A percentile compares a stretch with the other conserved stretches of the same genome.
phyloP scores from a whole-genome alignment of 30 jellyfish, hydroid and myxozoan genomes.

The Chironex yamaguchii region DNA sequence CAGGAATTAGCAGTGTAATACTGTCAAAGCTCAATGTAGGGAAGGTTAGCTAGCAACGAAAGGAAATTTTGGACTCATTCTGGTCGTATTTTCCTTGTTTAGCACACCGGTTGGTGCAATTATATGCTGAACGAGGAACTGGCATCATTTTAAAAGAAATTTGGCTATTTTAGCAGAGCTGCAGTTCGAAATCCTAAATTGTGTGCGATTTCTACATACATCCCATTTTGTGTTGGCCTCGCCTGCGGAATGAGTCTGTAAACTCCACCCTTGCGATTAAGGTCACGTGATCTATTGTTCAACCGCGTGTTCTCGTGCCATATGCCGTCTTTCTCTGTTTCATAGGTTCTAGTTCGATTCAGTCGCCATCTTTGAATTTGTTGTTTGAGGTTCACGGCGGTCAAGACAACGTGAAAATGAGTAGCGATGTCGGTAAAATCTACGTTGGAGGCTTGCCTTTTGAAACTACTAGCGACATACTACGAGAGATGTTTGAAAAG shows the following conservation, averaged over 20 bases:
- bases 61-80: too few relatives aligned
- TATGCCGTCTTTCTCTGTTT: not conserved
- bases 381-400: not conserved
- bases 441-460: not conserved
- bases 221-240: too few relatives aligned
- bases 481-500: not conserved
- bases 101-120: too few relatives aligned
- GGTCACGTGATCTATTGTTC: not conserved
- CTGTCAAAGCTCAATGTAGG: too few relatives aligned
- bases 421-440: not conserved
- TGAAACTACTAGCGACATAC: not conserved
- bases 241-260: too few relatives aligned
- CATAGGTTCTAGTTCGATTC: not conserved
- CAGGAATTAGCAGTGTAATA: too few relatives aligned
- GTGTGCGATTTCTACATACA: too few relatives aligned
- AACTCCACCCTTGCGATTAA: not conserved
- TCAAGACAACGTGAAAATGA: not conserved
- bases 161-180: not conserved
- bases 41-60: too few relatives aligned
- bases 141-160: not conserved
- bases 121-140: too few relatives aligned
- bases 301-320: not conserved
- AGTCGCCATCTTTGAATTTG: not conserved
- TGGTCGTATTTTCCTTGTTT: too few relatives aligned
- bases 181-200: too few relatives aligned